Evolutionary conservation across 1,140 invertebrate genomes (phyloP), one percentile per base, ranked within the genome.

Genomic region (Antheraea pernyi): DNA sequence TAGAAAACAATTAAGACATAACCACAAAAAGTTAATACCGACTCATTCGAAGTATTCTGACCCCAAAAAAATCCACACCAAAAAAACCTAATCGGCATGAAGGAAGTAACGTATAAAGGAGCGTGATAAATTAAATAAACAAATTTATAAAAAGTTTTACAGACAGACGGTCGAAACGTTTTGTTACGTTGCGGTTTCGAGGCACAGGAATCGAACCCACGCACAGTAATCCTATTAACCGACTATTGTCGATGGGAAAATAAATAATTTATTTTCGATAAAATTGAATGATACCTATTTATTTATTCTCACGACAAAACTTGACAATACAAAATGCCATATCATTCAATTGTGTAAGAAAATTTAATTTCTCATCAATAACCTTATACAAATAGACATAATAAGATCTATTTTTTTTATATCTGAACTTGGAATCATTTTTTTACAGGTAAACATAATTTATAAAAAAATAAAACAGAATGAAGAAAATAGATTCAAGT

Each of bases 91-190:
- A 91, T 88, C 81, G 84, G 77, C 73, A 83, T 74, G 74, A 74
- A 86, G 86, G 87, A 91, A 88, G 89, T 88, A 80, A 79, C 86
- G 76, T 83, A 85, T 89, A 89, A 91, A 88, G 80, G 82, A 85
- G 81, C 83, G 81, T 88, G 83, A 81, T 89, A 89, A 89, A 91
- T 89, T 90, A 91, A 91, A 89, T 88, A 91, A 90, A 91, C 87
- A 89, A 88, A 88, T 88, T 85, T 85, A 88, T 80, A 90, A 88
- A 88, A 88, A 85, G 69, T 67, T 46, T 13, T 67, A 73, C 70
- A 75, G 77, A 65, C 80, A 74, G 78, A 79, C 46, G 77, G 81
- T 6, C 11, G 79, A 80, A 80, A 72, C 74, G 72, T 70, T 60
- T 59, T 70, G 75, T 70, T 72, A 77, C 75, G 72, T 80, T 82